Evolutionary conservation across 2,797 vertebrate species (phyloP).

Genomic region (Anas capensis): DNA sequence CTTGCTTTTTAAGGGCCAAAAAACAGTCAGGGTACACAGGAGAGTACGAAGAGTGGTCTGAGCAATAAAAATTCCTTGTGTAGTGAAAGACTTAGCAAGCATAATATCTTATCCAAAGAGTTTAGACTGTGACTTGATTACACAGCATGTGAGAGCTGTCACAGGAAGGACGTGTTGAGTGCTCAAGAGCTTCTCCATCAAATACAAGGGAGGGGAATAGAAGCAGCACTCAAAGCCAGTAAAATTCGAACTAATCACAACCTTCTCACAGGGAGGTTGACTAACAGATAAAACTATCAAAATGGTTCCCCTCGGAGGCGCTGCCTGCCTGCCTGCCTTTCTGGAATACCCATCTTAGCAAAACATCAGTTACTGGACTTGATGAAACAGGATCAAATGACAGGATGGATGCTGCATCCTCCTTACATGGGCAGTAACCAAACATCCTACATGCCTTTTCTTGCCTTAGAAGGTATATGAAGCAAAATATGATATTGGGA

Average conservation of each 20-base stretch:
- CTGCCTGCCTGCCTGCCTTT: background rate
- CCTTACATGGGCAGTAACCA: background rate
- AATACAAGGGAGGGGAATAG: background rate
- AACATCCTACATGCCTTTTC: background rate
- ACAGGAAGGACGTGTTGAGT: background rate
- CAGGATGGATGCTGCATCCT: background rate
- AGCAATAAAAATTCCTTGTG: background rate
- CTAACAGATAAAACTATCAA: background rate
- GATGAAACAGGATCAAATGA: background rate
- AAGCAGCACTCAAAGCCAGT: background rate
- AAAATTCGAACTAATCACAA: background rate
- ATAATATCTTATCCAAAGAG: background rate
- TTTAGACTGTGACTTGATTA: background rate
- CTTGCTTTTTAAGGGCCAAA: background rate
- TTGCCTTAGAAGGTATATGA: background rate
- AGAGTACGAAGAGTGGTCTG: background rate
- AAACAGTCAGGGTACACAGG: background rate
- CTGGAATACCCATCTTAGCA: background rate
- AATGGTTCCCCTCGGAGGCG: background rate
- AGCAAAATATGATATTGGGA: background rate
- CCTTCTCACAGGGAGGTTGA: background rate
- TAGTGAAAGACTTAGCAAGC: background rate
- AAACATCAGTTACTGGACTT: background rate
- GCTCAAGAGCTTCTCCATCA: background rate
- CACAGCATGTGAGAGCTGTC: background rate